Evolutionary conservation across 1,140 invertebrate genomes (phyloP).

Genomic region (Drosophila sechellia): DNA sequence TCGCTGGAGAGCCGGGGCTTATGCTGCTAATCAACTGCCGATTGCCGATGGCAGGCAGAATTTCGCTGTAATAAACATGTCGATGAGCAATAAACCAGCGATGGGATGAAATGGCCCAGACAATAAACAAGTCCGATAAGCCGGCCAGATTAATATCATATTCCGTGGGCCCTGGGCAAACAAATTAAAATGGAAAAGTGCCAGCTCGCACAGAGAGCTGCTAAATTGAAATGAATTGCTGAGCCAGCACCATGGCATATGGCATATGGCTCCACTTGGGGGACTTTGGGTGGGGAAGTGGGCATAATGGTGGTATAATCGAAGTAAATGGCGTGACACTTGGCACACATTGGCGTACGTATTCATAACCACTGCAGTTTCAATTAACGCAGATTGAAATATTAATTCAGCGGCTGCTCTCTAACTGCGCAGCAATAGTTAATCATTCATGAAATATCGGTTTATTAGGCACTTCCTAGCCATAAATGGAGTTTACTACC

Average conservation of each 20-base stretch:
- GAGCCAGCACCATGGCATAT: slow-evolving; percentile 31
- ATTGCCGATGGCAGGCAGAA: slow-evolving; percentile 43
- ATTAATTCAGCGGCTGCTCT: slow-evolving; percentile 10
- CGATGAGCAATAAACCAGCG: slow-evolving; percentile 58
- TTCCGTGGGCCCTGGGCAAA: slow-evolving; percentile 36
- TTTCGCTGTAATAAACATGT: slow-evolving; percentile 57
- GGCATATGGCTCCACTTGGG: slow-evolving; percentile 25
- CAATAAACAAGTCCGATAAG: slow-evolving; percentile 65
- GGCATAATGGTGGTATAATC: slow-evolving; percentile 31
- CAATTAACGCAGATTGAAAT: slow-evolving; percentile 22
- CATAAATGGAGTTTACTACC: not conserved
- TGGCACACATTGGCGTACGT: slow-evolving; percentile 1
- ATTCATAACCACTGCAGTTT: slow-evolving; percentile 15
- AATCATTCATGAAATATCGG: slow-evolving; percentile 1
- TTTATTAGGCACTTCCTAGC: slow-evolving; percentile 15
- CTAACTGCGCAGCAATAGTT: slow-evolving; percentile 6
- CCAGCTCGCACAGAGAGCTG: slow-evolving; percentile 29
- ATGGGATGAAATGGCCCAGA: slow-evolving; percentile 10
- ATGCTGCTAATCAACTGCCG: slow-evolving; percentile 65
- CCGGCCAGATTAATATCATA: slow-evolving; percentile 54
- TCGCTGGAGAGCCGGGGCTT: slow-evolving; percentile 20
- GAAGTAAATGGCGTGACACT: slow-evolving; percentile 39
- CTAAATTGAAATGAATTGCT: slow-evolving; percentile 57
- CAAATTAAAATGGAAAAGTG: slow-evolving; percentile 62
- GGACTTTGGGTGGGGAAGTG: not conserved